Evolutionary conservation across 2,888 invertebrate genomes (phyloP).

Genomic region (Morpho deidamia): DNA sequence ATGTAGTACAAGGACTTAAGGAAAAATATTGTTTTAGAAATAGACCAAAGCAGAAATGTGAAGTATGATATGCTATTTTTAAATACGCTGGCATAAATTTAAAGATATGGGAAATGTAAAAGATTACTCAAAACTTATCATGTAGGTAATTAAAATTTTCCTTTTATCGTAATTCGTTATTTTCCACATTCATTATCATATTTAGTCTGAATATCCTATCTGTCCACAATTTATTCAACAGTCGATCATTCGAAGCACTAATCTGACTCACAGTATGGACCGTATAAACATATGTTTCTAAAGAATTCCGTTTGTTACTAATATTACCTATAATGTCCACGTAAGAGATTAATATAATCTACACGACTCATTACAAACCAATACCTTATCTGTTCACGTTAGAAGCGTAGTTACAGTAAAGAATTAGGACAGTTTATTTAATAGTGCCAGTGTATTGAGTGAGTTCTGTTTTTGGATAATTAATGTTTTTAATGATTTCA

Average conservation of each 20-base stretch:
- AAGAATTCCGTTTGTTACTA: constrained; percentile 2
- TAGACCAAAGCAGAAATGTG: no score
- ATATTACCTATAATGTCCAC: background rate
- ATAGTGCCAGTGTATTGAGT: no score
- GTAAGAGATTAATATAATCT: background rate
- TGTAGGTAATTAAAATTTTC: background rate
- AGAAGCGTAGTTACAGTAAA: no score
- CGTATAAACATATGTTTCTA: background rate
- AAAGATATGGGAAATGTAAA: no score
- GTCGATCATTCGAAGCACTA: background rate
- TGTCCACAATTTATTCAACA: background rate
- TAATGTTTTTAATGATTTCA: no score
- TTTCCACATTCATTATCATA: background rate
- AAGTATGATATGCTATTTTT: no score
- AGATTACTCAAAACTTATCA: no score
- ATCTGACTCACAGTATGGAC: constrained; percentile 1
- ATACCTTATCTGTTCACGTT: no score
- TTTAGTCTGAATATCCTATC: background rate
- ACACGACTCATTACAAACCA: background rate
- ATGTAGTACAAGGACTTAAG: no score
- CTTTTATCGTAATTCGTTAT: background rate
- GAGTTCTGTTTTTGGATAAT: no score
- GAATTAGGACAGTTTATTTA: no score
- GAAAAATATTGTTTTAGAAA: no score
- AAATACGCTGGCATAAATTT: background rate